Conservation (phyloP, 1,140 invertebrate genomes). For the Venustaconcha ellipsiformis region DNA sequence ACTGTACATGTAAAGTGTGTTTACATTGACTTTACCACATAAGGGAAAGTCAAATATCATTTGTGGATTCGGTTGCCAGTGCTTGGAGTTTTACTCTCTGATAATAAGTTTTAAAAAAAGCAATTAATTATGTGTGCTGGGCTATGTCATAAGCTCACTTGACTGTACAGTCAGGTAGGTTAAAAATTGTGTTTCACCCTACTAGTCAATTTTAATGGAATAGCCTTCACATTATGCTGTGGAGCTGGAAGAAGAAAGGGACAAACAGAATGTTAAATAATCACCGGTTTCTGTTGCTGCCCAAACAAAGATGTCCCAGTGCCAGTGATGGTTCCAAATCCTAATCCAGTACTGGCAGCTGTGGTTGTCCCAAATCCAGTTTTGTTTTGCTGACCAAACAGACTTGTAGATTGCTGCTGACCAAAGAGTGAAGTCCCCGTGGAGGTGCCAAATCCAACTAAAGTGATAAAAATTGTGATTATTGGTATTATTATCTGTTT, state of each 20-base stretch:
- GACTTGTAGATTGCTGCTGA: conserved; percentile 37
- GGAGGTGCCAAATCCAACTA: conserved; percentile 52
- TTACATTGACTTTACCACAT: too few species aligned
- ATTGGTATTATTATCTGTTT: background rate
- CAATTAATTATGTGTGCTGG: conserved; percentile 1
- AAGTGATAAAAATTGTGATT: conserved; percentile 3
- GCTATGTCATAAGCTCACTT: background rate
- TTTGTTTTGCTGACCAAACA: conserved; percentile 65
- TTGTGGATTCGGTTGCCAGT: too few species aligned
- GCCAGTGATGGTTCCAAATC: conserved; percentile 53
- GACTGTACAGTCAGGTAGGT: conserved; percentile 3
- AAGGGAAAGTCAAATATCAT: too few species aligned
- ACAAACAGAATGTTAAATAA: background rate
- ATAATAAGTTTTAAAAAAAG: too few species aligned
- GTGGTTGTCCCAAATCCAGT: conserved; percentile 38
- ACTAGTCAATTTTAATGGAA: conserved; percentile 12
- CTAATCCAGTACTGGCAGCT: conserved; percentile 51
- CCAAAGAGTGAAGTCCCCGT: conserved; percentile 42
- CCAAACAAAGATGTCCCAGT: conserved; percentile 54
- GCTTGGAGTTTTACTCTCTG: too few species aligned
- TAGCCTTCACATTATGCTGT: conserved; percentile 4
- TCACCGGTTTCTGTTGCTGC: conserved; percentile 45
- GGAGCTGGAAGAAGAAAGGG: background rate
- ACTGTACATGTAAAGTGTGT: too few species aligned
- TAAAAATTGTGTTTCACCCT: background rate